Evolutionary conservation across 1,140 invertebrate species (phyloP).

Genomic region (Elymnias hypermnestra): DNA sequence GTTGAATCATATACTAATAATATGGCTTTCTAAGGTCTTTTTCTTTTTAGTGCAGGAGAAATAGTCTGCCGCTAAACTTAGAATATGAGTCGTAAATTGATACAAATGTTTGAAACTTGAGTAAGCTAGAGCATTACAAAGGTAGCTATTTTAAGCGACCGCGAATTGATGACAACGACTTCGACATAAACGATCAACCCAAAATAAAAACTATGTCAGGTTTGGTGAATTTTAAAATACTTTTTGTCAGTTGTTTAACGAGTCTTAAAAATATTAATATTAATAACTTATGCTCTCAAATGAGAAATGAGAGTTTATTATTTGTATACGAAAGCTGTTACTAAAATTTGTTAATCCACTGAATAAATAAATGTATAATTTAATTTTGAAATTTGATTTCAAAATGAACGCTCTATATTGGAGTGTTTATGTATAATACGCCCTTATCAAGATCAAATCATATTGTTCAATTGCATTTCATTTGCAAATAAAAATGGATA

Average conservation of each 20-base stretch:
- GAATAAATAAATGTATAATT: no score
- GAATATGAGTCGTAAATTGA: conserved; percentile 25
- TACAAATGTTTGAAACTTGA: conserved; percentile 24
- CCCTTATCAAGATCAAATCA: no score
- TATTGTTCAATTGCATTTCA: no score
- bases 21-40: conserved; percentile 9
- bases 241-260: not conserved
- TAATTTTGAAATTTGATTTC: no score
- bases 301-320: no score
- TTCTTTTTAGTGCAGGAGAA: conserved; percentile 13
- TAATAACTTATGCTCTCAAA: no score
- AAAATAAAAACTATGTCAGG: conserved; percentile 3
- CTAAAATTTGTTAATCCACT: no score
- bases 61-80: conserved; percentile 19
- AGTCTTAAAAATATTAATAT: no score
- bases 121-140: conserved; percentile 20
- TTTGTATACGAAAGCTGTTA: no score
- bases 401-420: no score
- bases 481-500: no score
- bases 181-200: not conserved
- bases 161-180: conserved; percentile 10
- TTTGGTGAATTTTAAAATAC: not conserved
- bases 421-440: no score
- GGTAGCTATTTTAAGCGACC: conserved; percentile 14
- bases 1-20: not conserved